Evolutionary conservation across 1,140 invertebrate genomes (phyloP), one percentile per base, ranked within the genome.

Genomic region (Danaus plexippus): DNA sequence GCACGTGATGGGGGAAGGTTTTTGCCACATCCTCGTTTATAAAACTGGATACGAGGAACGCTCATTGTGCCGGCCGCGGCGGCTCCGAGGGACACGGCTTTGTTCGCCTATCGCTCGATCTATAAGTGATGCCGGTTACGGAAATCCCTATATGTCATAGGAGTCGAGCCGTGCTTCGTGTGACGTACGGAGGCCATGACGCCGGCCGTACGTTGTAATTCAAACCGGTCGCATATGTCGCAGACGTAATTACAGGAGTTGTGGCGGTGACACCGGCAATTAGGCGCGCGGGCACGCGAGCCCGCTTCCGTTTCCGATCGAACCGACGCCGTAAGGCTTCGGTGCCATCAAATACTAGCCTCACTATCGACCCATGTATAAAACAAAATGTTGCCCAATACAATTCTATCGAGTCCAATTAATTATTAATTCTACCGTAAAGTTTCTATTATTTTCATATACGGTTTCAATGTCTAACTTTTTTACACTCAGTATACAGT

Each of bases 231-330:
- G 47, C 73, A 73, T 71, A 78, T 80, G 73, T 76, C 64, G 64
- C 66, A 49, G 53, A 59, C 51, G 62, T 71, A 66, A 76, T 80
- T 70, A 73, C 64, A 64, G 71, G 54, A 61, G 57, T 55, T 64
- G 68, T 63, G 67, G 73, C 66, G 61, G 73, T 75, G 77, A 77
- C 80, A 79, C 68, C 69, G 69, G 66, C 77, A 77, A 81, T 85
- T 80, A 78, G 56, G 45, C 47, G 59, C 65, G 59, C 57, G 57
- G 66, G 68, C 77, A 75, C 73, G 76, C 76, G 71, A 75, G 64
- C 74, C 57, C 72, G 67, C 75, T 85, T 83, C 80, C 80, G 82
- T 71, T 81, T 83, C 80, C 80, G 77, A 81, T 71, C 72, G 70
- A 71, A 69, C 47, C 67, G 52, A 61, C 54, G 55, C 58, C 44